Percentiles rank a stretch among this genome's conserved stretches.
These are phyloP conservation scores for Chironex yamaguchii DNA, from an alignment of 30 jellyfish, hydroid and myxozoan genomes.

Conservation along the genomic window DNA sequence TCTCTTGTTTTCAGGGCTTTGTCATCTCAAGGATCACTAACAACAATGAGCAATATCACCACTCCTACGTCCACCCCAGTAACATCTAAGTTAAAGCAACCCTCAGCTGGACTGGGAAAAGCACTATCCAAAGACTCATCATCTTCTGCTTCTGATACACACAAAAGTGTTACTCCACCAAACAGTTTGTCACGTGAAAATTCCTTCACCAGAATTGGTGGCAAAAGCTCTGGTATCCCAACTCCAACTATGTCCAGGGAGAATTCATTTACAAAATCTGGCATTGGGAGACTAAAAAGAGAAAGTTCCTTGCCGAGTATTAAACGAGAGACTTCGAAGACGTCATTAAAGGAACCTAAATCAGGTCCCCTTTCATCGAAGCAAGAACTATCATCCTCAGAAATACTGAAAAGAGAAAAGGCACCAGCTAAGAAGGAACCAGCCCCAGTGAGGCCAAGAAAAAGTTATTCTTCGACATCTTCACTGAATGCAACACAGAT, in stretches of 20 bases:
- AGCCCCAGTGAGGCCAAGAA: slow-evolving; percentile 77
- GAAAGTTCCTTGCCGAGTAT: slow-evolving; percentile 88
- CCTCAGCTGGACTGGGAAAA: slow-evolving; percentile 11
- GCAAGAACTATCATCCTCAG: slow-evolving; percentile 66
- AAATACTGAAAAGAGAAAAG: slow-evolving; percentile 69
- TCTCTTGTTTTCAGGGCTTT: slow-evolving; percentile 57
- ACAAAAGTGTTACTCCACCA: slow-evolving; percentile 7
- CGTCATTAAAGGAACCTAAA: slow-evolving; percentile 71
- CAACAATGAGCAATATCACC: slow-evolving; percentile 82
- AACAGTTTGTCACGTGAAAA: slow-evolving; percentile 28
- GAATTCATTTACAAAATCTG: slow-evolving; percentile 81
- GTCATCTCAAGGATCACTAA: slow-evolving; percentile 81
- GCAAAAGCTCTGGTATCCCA: slow-evolving; percentile 64
- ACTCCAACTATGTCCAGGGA: slow-evolving; percentile 87
- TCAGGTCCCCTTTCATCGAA: slow-evolving; percentile 60
- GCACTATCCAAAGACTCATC: slow-evolving; percentile 50
- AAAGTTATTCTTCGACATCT: slow-evolving; percentile 54
- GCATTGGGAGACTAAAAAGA: slow-evolving; percentile 82
- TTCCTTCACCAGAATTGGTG: not conserved
- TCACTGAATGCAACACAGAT: slow-evolving; percentile 29
- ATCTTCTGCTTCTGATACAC: slow-evolving; percentile 21
- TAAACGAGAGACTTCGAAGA: slow-evolving; percentile 75
- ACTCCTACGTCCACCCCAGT: slow-evolving; percentile 54
- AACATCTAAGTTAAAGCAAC: slow-evolving; percentile 6
- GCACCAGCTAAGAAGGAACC: slow-evolving; percentile 68